These are phyloP conservation scores for Sylvilagus floridanus DNA, from an alignment of 2,797 vertebrate species.

Conservation along the genomic window DNA sequence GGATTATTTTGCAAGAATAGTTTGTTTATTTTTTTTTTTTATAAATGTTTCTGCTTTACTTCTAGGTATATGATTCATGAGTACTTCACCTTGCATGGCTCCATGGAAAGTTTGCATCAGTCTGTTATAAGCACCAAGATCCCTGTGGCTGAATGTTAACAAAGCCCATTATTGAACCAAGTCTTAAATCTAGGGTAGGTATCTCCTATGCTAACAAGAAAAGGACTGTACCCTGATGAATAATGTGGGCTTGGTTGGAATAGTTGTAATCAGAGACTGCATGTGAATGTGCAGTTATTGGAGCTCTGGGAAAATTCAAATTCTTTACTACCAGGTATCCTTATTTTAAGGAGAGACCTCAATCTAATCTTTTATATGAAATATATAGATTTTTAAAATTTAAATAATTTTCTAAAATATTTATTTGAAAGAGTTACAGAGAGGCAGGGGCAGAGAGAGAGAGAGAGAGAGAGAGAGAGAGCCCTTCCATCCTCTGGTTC, in stretches of 20 bases:
- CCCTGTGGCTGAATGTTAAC: background rate
- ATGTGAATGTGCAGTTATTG: no score
- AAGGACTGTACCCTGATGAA: background rate
- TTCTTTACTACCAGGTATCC: background rate
- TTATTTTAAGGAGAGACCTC: background rate
- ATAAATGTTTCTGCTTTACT: background rate
- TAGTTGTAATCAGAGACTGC: background rate
- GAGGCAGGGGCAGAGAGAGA: no score
- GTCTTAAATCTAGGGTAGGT: background rate
- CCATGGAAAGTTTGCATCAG: background rate
- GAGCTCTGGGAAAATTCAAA: background rate
- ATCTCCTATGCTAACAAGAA: background rate
- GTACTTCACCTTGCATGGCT: constrained; percentile 26
- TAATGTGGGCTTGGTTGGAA: background rate
- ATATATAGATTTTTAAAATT: background rate
- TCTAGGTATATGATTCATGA: background rate
- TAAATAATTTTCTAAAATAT: background rate
- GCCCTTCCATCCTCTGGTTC: no score
- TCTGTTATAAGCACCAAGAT: background rate
- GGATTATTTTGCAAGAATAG: background rate
- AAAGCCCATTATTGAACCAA: background rate
- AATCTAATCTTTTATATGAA: background rate
- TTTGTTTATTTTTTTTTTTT: background rate
- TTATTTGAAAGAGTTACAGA: no score
- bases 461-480: no score